Base-by-base conservation (phyloP, 2,888 invertebrate species). In the Chesias legatella region DNA sequence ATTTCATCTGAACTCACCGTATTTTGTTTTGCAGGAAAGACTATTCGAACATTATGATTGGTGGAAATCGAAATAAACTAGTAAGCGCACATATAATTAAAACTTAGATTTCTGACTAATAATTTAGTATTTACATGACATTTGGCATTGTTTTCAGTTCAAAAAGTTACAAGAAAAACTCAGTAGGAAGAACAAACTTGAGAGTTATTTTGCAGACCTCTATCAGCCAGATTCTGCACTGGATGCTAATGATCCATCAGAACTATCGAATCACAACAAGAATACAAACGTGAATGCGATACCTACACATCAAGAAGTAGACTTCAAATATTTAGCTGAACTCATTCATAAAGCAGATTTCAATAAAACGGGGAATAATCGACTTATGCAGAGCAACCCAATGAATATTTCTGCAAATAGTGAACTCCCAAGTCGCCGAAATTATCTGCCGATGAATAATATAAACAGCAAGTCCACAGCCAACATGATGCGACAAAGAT, bases 241-340 rank as follows among this genome's bases (percentile, higher is more conserved):
- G n/a, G 50, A 63, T 22, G 33, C 3, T 7, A 31, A 38, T 25
- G 24, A 23, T 3, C 29, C 37, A 22, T 17, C 30, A 8, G 33
- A 36, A 7, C 32, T 30, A 27, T 13, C 33, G 1, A 40, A 33
- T 10, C 31, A n/a, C 3, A 34, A 35, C 21, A 24, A 26, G 28
- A 38, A 7, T 23, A 53, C 21, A 39, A 46, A 30, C 54, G 57
- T 8, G 29, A 44, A 4, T 26, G 27, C 31, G 20, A 33, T 55
- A 6, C 43, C 60, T 9, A 49, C 51, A 32, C 40, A 54, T 26
- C 54, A 63, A 11, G 72, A 76, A 27, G 75, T 80, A 4, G 72
- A 80, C 49, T 84, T 85, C 38, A 84, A 79, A 55, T 85, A 85
- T 51, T 60, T 86, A 41, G 67, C 81, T 17, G 70, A 86, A 48